Base-by-base conservation (phyloP, 2,797 vertebrate species). In the Manis pentadactyla region DNA sequence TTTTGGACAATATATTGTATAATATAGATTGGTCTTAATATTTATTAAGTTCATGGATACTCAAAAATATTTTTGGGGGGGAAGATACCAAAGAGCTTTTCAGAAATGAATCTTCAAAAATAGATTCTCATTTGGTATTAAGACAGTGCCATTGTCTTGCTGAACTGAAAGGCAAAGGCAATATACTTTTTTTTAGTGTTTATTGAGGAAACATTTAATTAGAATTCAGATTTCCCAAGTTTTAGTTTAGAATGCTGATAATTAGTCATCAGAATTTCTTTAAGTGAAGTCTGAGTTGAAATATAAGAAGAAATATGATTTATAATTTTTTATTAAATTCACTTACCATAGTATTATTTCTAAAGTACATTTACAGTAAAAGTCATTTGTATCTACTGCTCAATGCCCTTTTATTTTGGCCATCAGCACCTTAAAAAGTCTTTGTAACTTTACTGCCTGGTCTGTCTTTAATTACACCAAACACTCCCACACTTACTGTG, bases 151-250 rank as follows among this genome's bases (percentile, higher is more conserved):
- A 2, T 81, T 63, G 37, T 85, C 34, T 88, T 95, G 31, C 12
- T 88, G 71, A 59, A 92, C 39, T 81, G 66, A 90, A 64, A 46
- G 78, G 11, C 51, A 63, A 55, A 89, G 14, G 9, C n/a, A 57
- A 0, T 57, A 5, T 34, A 21, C 4, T 5, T 34, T 46, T 64
- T 83, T 68, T 93, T 46, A 27, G 5, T 82, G 17, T 64, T 49
- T 78, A 86, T 11, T 86, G 75, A 94, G 39, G 39, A 4, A 87
- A 53, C 31, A 25, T 31, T 68, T 29, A 84, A 37, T 93, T 94
- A 94, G 66, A 93, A 69, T 89, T 93, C 63, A 86, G 53, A 73
- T 71, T 95, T 89, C 19, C 51, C 27, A 90, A 66, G 46, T 86
- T 93, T 61, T 34, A 55, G 19, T 88, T 87, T 51, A 79, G 31